phyloP scores from a whole-genome alignment of 2,888 invertebrate species.

The Eutolmus rufibarbis region DNA sequence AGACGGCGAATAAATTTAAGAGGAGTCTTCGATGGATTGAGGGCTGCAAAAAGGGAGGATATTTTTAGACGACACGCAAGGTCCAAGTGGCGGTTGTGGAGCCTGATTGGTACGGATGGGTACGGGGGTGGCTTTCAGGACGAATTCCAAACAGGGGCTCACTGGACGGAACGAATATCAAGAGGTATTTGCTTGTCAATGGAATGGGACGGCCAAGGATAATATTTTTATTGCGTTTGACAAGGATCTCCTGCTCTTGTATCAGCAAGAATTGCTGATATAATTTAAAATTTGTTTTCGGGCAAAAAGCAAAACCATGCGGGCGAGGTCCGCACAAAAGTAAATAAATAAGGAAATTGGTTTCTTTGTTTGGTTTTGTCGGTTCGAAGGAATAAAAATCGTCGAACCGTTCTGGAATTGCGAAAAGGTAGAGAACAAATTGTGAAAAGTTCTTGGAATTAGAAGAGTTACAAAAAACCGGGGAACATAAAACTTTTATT shows the following conservation, averaged over 20 bases:
- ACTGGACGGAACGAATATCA: neutral
- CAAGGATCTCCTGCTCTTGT: neutral
- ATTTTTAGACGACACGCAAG: neutral
- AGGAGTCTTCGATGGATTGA: neutral
- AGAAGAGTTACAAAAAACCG: neutral
- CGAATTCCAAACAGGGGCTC: neutral
- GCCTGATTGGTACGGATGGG: neutral
- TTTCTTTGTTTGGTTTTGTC: neutral
- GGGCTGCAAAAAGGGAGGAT: neutral
- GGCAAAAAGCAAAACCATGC: neutral
- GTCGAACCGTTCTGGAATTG: neutral
- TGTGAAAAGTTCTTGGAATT: neutral
- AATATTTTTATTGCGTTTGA: neutral
- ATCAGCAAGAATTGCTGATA: neutral
- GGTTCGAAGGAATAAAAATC: neutral
- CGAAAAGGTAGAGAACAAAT: neutral
- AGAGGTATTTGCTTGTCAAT: neutral
- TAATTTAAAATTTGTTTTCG: neutral
- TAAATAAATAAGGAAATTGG: neutral
- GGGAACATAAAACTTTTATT: neutral
- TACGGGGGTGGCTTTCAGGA: neutral
- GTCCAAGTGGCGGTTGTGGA: neutral
- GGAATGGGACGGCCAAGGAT: neutral
- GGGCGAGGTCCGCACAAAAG: neutral
- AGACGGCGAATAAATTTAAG: neutral